Evolutionary conservation across 2,888 invertebrate genomes (phyloP), one percentile per base, ranked within the genome.

Genomic region (Andricus quercusramuli): DNA sequence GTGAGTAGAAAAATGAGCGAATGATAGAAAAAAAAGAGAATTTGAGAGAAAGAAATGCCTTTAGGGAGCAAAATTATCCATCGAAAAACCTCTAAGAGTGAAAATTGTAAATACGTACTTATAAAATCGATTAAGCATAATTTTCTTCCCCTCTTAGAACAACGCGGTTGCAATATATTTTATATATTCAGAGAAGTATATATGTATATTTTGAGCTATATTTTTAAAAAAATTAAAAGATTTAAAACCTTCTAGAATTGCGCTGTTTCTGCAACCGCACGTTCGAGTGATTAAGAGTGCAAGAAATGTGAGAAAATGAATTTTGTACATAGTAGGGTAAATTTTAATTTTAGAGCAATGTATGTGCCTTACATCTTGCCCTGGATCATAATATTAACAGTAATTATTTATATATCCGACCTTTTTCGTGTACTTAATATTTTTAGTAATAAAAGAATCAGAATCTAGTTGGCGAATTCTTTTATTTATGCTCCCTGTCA

Each of bases 361-460:
- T 83, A 89, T 85, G 89, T 90, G 91, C 91, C 91, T 91, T 90
- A 88, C 83, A 89, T 91, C 91, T 91, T 91, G 91, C 91, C 91
- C 88, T 87, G 85, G 84, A 84, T 74, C 79, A 83, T 86, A 86
- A 87, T 85, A 85, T 88, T 90, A 89, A 89, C 85, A 88, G 81
- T 85, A 88, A 86, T 86, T 90, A 90, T 91, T 89, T 90, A 91
- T 90, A 89, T 80, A 80, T 88, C 83, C 78, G 64, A 82, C 84
- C 85, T 84, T 82, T 84, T 85, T 79, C 83, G 85, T 85, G 87
- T 87, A 87, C 86, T 87, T 87, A 87, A 85, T 85, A 83, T 85
- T 83, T 85, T 80, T 82, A 80, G 80, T 85, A 86, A 87, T 87
- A 87, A 87, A 87, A 83, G 70, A 78, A 82, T 79, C 76, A 79